Evolutionary conservation across 2,888 invertebrate species (phyloP).

Genomic region (Anagyrus pseudococci): DNA sequence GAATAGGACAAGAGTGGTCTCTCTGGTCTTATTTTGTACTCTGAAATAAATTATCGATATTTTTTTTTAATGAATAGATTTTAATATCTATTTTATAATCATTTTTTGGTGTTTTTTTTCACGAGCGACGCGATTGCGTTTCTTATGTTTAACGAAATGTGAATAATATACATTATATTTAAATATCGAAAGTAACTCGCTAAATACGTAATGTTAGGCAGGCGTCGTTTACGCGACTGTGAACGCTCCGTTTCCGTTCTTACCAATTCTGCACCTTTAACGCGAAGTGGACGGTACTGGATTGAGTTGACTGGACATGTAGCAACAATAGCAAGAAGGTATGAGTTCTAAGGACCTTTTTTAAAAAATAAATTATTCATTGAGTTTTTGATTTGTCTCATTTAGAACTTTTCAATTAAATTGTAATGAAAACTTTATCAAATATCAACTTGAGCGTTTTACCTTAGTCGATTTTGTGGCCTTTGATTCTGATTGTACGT

Average conservation of each 20-base stretch:
- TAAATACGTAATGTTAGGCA: conserved; percentile 4
- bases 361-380: conserved; percentile 17
- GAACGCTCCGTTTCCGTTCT: conserved; percentile 6
- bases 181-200: conserved; percentile 16
- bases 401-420: too few relatives aligned
- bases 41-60: conserved; percentile 32
- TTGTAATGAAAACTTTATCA: too few relatives aligned
- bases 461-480: conserved; percentile 47
- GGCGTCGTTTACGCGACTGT: not conserved
- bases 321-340: conserved; percentile 52
- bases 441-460: too few relatives aligned
- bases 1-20: conserved; percentile 32
- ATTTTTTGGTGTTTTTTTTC: conserved; percentile 34
- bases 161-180: conserved; percentile 15
- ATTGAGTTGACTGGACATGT: conserved; percentile 54
- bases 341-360: conserved; percentile 47
- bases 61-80: conserved; percentile 17
- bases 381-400: too few relatives aligned
- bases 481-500: conserved; percentile 43
- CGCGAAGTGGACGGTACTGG: conserved; percentile 58
- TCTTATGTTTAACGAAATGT: conserved; percentile 9
- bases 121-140: too few relatives aligned
- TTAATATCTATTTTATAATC: conserved; percentile 23
- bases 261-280: conserved; percentile 39
- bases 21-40: conserved; percentile 37